phyloP scores from a whole-genome alignment of 2,113 vertebrate species.

The Nothoprocta pentlandii region DNA sequence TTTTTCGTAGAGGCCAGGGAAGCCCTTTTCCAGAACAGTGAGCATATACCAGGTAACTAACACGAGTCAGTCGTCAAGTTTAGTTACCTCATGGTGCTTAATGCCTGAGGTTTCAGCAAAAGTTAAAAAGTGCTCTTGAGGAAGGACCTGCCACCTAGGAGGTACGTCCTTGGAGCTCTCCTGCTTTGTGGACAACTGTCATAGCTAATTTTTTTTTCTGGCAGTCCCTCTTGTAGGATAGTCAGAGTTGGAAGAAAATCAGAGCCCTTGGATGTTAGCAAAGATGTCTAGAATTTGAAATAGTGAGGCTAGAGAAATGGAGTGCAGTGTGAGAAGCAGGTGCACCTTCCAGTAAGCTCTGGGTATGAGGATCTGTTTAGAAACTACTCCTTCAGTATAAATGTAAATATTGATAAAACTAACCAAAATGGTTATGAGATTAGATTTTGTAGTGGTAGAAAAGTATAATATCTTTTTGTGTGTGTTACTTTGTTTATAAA shows the following conservation, averaged over 20 bases:
- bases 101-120: not conserved
- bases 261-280: not conserved
- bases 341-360: not conserved
- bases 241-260: not conserved
- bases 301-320: not conserved
- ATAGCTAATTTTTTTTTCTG: not conserved
- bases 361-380: not conserved
- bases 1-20: not conserved
- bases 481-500: not conserved
- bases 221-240: not conserved
- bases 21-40: not conserved
- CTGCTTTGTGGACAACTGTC: not conserved
- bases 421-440: not conserved
- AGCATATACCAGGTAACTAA: not conserved
- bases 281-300: not conserved
- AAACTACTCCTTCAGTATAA: not conserved
- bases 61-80: not conserved
- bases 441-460: not conserved
- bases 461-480: not conserved
- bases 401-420: not conserved
- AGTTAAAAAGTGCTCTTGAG: not conserved
- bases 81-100: not conserved
- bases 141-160: not conserved
- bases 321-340: not conserved
- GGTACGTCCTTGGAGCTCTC: not conserved